Base-by-base conservation (phyloP, 92 coral and sea anemone species). In the Scolanthus callimorphus region DNA sequence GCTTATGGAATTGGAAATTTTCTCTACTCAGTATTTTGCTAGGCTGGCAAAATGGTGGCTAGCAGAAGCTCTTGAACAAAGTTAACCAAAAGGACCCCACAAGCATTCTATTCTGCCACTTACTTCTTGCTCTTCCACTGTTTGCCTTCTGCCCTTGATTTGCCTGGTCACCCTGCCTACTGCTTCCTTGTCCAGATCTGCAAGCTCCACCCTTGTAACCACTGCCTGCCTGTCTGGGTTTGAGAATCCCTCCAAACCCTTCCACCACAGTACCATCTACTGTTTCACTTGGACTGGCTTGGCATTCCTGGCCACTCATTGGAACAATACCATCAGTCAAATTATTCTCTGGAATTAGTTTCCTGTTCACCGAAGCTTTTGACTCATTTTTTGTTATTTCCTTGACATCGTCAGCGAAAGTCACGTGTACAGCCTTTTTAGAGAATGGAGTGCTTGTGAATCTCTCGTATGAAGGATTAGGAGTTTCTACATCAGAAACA, bases 341-440 rank as follows among this genome's bases (percentile, higher is more conserved):
- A n/a, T n/a, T n/a, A n/a, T n/a, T n/a, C n/a, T n/a, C n/a, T n/a
- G n/a, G n/a, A n/a, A 25, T 51, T 25, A 23, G 55, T 23, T 23
- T 49, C 27, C 55, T 49, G 23, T 15, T 21, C 27, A 12, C 20
- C 20, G 39, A 10, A 17, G 17, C 26, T 50, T 37, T 20, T 47
- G 27, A 47, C 11, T 47, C 20, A 46, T 23, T 13, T 27, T 23
- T 2, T 63, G 49, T 3, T 50, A n/a, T n/a, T n/a, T n/a, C n/a
- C n/a, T n/a, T 50, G 54, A 29, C 76, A 20, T 69, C 85, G 1
- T 66, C 49, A 26, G 85, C 86, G 78, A 94, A 94, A 47, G 94
- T 90, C 29, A 94, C 99, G 78, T 89, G 99, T 29, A 59, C 63
- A 28, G 79, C 78, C 50, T 65, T 81, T 75, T 76, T 81, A 8